phyloP scores from a whole-genome alignment of 2,888 invertebrate genomes.

The Brachylomia viminalis region DNA sequence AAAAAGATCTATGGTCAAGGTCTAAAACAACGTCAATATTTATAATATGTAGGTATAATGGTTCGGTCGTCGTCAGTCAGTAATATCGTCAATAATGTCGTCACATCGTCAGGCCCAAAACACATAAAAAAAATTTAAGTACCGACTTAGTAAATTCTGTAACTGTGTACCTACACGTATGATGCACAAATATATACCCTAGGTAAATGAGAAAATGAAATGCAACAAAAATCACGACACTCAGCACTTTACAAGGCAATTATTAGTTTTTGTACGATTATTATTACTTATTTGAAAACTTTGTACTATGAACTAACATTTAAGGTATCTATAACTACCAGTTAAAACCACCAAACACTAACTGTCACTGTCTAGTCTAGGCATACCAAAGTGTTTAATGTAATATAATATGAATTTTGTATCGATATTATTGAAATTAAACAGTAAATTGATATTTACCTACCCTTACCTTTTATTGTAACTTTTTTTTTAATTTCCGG shows the following conservation, averaged over 20 bases:
- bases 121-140: not conserved
- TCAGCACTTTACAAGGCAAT: slow-evolving; percentile 14
- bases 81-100: too few species aligned
- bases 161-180: not conserved
- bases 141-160: slow-evolving; percentile 5
- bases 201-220: not conserved
- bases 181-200: not conserved
- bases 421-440: slow-evolving; percentile 77
- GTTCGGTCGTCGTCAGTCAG: too few species aligned
- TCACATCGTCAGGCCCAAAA: not conserved
- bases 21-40: not conserved
- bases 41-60: too few species aligned
- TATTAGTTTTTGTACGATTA: slow-evolving; percentile 30
- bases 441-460: slow-evolving; percentile 84
- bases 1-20: not conserved
- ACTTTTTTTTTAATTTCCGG: too few species aligned
- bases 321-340: slow-evolving; percentile 7
- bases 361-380: slow-evolving; percentile 51
- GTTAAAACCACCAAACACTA: slow-evolving; percentile 40
- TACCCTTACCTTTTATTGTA: slow-evolving; percentile 60
- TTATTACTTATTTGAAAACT: slow-evolving; percentile 3
- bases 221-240: slow-evolving; percentile 23
- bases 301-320: not conserved
- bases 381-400: slow-evolving; percentile 77
- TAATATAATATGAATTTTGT: slow-evolving; percentile 75